A percentile compares a stretch with the other conserved stretches of the same genome.
These are phyloP conservation scores for Agriopis marginaria DNA, from an alignment of 2,888 invertebrate species.

Conservation along the genomic window DNA sequence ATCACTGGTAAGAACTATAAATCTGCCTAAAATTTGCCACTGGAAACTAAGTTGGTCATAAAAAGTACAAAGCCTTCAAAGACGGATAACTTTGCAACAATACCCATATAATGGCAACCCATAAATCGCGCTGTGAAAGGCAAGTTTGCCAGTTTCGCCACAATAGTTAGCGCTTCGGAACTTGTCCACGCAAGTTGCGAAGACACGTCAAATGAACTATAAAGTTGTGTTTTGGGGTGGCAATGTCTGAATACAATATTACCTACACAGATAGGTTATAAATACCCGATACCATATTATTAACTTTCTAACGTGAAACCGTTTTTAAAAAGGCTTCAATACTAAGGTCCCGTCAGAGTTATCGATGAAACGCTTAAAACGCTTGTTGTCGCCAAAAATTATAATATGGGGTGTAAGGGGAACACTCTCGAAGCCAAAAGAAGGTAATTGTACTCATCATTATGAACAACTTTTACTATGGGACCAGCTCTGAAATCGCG, in stretches of 20 bases:
- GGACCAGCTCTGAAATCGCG: no score
- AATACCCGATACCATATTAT: no score
- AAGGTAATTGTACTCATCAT: no score
- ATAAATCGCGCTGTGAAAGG: constrained; percentile 15
- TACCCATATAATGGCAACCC: constrained; percentile 4
- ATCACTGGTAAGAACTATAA: background rate
- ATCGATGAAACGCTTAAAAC: no score
- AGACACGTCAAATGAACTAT: constrained; percentile 13
- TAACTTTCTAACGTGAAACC: no score
- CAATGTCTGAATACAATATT: background rate
- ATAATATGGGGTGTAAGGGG: no score
- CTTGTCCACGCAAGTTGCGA: constrained; percentile 17
- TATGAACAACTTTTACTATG: no score
- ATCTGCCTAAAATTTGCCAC: background rate
- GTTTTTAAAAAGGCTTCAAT: no score
- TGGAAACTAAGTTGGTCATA: background rate
- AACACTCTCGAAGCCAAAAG: no score
- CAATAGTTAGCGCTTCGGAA: constrained; percentile 20
- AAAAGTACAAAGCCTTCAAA: background rate
- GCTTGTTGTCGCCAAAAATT: no score
- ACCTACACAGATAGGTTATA: background rate
- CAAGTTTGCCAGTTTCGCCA: constrained; percentile 15
- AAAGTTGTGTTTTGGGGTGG: constrained; percentile 6
- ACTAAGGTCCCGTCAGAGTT: no score
- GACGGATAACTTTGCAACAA: constrained; percentile 3